phyloP scores from a whole-genome alignment of 2,113 vertebrate genomes.

The Girardinichthys multiradiatus region DNA sequence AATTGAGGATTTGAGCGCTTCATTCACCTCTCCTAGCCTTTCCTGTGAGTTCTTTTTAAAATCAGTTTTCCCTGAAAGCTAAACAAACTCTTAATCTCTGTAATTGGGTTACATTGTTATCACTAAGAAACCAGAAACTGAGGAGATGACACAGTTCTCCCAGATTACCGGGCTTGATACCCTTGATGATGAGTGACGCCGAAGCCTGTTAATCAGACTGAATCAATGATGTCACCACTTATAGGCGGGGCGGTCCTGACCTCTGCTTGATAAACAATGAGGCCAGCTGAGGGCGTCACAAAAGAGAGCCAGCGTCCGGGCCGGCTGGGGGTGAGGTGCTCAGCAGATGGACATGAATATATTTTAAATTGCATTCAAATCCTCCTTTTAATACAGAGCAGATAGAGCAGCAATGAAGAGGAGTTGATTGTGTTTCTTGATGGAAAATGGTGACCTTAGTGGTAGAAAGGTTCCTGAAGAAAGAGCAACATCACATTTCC shows the following conservation, averaged over 20 bases:
- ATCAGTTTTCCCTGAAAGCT: neutral
- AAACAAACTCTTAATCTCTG: conserved; percentile 11
- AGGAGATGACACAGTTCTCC: neutral
- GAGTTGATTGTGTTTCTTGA: neutral
- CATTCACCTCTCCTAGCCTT: conserved; percentile 4
- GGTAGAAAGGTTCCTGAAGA: neutral
- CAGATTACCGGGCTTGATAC: conserved; percentile 48
- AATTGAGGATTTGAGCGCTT: conserved; percentile 28
- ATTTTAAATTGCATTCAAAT: conserved; percentile 40
- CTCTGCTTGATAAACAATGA: conserved; percentile 43
- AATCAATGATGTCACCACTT: conserved; percentile 9
- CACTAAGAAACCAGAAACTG: neutral
- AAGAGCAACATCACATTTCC: too few species aligned
- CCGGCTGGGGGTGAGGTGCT: conserved; percentile 44
- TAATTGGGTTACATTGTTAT: too few species aligned
- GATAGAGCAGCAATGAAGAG: neutral
- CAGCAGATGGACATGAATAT: conserved; percentile 73
- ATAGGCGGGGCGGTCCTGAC: conserved; percentile 21
- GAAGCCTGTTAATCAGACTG: conserved; percentile 65
- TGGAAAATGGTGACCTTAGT: neutral
- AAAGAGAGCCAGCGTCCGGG: conserved; percentile 25
- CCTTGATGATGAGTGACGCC: conserved; percentile 43
- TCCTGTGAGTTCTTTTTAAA: neutral
- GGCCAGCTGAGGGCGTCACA: conserved; percentile 49
- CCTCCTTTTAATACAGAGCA: neutral